Evolutionary conservation across 2,113 vertebrate genomes (phyloP), one percentile per base, ranked within the genome.

Genomic region (Puma concolor): DNA sequence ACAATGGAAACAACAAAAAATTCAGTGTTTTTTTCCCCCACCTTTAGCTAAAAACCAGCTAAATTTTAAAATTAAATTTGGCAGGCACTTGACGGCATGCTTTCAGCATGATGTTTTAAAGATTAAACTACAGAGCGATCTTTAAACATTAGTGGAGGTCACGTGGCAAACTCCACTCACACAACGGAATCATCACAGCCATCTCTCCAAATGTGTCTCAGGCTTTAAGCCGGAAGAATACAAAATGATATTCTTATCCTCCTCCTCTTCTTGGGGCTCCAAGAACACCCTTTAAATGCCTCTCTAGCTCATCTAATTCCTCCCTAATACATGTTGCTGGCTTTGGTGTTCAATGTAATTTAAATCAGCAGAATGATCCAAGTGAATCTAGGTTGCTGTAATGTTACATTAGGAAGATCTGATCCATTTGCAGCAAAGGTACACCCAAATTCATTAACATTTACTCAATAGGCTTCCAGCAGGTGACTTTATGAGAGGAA

Each of bases 401-500:
- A 96, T 97, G 96, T 97, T 97, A 92, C 96, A 95, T 97, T 97
- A 97, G 77, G 76, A 97, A 96, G 95, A 94, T 77, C 94, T 85
- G 90, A 98, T 95, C 95, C 92, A 98, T 98, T 98, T 98, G 92
- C 94, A 98, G 95, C 94, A 64, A 95, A 95, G 97, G 91, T 96
- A 88, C 88, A 96, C 92, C 91, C 89, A 96, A 95, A 98, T 95
- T 98, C 97, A 97, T 98, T 98, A 98, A 97, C 97, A 98, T 98
- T 98, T 98, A 93, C 97, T 98, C 97, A 95, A 33, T 95, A 97
- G 98, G 97, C 80, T 98, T 98, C 96, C 95, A 96, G 97, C 97
- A 97, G 97, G 94, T 98, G 94, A 98, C 96, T 98, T 97, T 85
- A 96, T 88, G 84, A 89, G 77, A 95, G 84, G 76, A 96, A 98